Percentiles rank a stretch among this genome's conserved stretches.
Evolutionary conservation across 2,888 invertebrate species (phyloP).

Genomic region (Pediacus dermestoides): DNA sequence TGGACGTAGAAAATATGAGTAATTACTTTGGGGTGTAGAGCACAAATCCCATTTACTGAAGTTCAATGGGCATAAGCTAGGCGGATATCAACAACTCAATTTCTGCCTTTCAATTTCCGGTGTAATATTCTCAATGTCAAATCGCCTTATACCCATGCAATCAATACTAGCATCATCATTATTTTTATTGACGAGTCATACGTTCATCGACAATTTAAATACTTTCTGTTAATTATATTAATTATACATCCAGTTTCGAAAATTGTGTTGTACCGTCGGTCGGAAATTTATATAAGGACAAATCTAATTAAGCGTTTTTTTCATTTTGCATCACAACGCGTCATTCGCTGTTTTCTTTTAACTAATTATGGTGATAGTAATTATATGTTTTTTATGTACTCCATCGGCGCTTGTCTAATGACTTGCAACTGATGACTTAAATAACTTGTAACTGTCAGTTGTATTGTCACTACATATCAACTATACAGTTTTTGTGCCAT

Average conservation of each 20-base stretch:
- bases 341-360: conserved; percentile 11
- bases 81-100: conserved; percentile 40
- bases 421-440: conserved; percentile 14
- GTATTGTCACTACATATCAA: conserved; percentile 3
- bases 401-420: conserved; percentile 15
- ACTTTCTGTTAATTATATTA: no score
- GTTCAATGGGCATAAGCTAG: conserved; percentile 29
- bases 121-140: conserved; percentile 32
- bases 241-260: no score
- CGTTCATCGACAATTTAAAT: no score
- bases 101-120: conserved; percentile 45
- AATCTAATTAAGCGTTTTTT: conserved; percentile 9
- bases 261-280: conserved; percentile 1
- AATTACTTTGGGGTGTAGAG: conserved; percentile 6
- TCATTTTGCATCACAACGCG: no score
- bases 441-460: conserved; percentile 12
- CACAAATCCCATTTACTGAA: conserved; percentile 29
- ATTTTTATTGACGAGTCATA: conserved; percentile 2
- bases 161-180: not conserved
- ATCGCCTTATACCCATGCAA: conserved; percentile 10
- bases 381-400: conserved; percentile 7
- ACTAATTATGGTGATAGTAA: conserved; percentile 10
- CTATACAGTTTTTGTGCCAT: no score
- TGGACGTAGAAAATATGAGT: no score
- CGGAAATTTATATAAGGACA: conserved; percentile 10